Conservation (phyloP, 1,140 invertebrate genomes). For the Acyrthosiphon pisum region DNA sequence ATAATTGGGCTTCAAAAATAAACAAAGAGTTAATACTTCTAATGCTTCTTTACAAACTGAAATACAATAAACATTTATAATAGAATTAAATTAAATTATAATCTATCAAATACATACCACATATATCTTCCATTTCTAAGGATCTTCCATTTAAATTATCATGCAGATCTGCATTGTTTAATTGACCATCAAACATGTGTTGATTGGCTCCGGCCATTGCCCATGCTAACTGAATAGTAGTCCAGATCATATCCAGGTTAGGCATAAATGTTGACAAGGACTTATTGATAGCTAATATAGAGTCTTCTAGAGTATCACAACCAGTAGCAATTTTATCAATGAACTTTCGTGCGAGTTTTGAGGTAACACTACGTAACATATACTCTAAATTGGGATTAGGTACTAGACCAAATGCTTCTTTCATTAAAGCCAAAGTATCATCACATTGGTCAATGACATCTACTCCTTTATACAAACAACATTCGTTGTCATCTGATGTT, state of each 20-base stretch:
- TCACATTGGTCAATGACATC: conserved; percentile 43
- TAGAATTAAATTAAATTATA: conserved; percentile 38
- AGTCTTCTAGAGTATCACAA: conserved; percentile 60
- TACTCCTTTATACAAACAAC: neutral
- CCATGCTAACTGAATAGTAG: conserved; percentile 80
- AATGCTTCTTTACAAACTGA: conserved; percentile 88
- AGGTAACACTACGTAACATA: conserved; percentile 72
- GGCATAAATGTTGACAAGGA: conserved; percentile 73
- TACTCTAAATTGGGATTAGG: conserved; percentile 73
- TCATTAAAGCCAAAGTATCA: conserved; percentile 60
- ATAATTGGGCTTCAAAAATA: conserved; percentile 79
- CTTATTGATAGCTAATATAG: conserved; percentile 66
- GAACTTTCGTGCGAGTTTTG: conserved; percentile 77
- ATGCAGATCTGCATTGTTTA: conserved; percentile 56
- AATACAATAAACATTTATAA: conserved; percentile 43
- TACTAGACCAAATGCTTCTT: conserved; percentile 74
- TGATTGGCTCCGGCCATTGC: conserved; percentile 75
- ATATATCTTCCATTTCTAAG: conserved; percentile 67
- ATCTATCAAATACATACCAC: conserved; percentile 62
- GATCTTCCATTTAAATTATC: conserved; percentile 57
- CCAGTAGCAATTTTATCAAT: conserved; percentile 66
- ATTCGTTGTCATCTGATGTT: conserved; percentile 19
- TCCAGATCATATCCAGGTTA: conserved; percentile 72
- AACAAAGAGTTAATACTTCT: conserved; percentile 87
- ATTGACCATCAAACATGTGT: conserved; percentile 63